These are phyloP conservation scores for Drosophila novamexicana DNA, from an alignment of 1,140 invertebrate species.

Conservation along the genomic window DNA sequence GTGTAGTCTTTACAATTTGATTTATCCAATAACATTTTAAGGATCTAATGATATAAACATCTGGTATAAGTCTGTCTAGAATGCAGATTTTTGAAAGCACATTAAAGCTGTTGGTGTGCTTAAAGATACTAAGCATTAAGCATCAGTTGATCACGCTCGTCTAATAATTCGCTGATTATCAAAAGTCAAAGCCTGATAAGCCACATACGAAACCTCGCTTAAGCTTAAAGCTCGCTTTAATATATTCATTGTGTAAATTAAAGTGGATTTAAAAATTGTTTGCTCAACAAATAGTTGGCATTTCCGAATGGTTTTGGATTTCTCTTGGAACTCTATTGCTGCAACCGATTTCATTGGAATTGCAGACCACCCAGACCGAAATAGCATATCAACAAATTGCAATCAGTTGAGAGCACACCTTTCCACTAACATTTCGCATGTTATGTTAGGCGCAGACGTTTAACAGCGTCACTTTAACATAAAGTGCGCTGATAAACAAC, in stretches of 20 bases:
- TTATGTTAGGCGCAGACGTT: neutral
- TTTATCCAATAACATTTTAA: too few relatives aligned
- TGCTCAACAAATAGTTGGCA: neutral
- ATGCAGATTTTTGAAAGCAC: too few relatives aligned
- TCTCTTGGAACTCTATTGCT: neutral
- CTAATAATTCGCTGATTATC: too few relatives aligned
- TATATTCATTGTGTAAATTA: too few relatives aligned
- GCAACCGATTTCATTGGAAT: neutral
- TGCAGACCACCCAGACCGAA: conserved; percentile 3
- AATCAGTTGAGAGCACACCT: conserved; percentile 1
- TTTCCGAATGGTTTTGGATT: neutral
- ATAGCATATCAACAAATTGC: conserved; percentile 5
- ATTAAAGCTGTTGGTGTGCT: too few relatives aligned
- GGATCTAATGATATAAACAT: too few relatives aligned
- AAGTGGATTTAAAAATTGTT: too few relatives aligned
- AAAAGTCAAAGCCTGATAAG: too few relatives aligned
- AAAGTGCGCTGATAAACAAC: conserved; percentile 24
- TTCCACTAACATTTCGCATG: neutral
- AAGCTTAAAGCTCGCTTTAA: neutral
- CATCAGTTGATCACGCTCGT: too few relatives aligned
- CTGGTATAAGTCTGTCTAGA: too few relatives aligned
- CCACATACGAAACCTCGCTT: neutral
- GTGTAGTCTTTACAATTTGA: too few relatives aligned
- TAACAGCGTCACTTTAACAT: conserved; percentile 18
- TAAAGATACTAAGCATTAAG: too few relatives aligned